Base-by-base conservation (phyloP, 2,797 vertebrate genomes). In the Chloroceryle amazona region DNA sequence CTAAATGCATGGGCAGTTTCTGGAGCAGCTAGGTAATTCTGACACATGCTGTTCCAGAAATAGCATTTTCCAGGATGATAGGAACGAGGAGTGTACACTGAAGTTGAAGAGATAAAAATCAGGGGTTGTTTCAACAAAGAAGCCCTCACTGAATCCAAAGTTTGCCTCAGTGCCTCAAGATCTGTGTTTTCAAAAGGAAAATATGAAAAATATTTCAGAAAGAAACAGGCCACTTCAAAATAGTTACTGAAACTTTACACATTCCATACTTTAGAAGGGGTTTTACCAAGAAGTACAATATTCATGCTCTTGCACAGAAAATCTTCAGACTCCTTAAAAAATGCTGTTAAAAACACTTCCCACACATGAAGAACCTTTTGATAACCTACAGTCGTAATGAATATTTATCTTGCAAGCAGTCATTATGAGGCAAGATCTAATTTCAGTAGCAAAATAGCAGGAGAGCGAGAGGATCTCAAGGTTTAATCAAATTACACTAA, bases 11-110 rank as follows among this genome's bases (percentile, higher is more conserved):
- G 35, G 28, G 23, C 82, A 67, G 28, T 72, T 95, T 91, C 81
- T 71, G 75, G 37, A 93, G 25, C 37, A 89, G 73, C 31, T 57
- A 87, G 55, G 13, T 26, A 52, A 82, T 76, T 94, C 55, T 89
- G 61, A 91, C 41, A 84, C 60, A 67, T 1, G 37, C 61, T 4
- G 8, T 78, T 95, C 68, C 89, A 96, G 68, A 96, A 92, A 89
- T 70, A 91, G 75, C 57, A n/a, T 61, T 61, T 94, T 92, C 75
- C 87, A 78, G 58, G 35, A 75, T 5, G 52, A 92, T 1, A 89
- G 37, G 55, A 92, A 87, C 33, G 85, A 87, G 52, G 15, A 92
- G 35, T 20, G 26, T 51, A 42, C 35, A 28, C 44, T 81, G n/a
- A 42, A 81, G 37, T 14, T 44, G 46, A 5, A 91, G n/a, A 75